These are phyloP conservation scores for Scyliorhinus canicula DNA, from an alignment of 2,797 vertebrate species.

Conservation along the genomic window DNA sequence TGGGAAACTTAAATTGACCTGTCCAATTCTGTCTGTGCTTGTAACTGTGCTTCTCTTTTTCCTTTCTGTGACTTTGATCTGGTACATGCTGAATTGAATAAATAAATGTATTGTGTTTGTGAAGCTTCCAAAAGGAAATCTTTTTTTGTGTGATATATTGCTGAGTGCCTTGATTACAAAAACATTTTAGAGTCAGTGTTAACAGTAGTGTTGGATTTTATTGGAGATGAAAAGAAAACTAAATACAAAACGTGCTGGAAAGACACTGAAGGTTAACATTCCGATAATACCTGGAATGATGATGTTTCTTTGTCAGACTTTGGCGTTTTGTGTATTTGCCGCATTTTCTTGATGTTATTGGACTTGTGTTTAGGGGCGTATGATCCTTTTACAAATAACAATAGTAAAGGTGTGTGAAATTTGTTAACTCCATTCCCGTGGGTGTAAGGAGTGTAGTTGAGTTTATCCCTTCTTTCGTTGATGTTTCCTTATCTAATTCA, in stretches of 20 bases:
- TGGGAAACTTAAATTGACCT: not conserved
- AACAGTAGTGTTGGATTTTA: not conserved
- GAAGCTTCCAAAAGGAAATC: not conserved
- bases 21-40: not conserved
- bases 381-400: not conserved
- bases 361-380: not conserved
- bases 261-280: not conserved
- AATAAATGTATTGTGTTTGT: not conserved
- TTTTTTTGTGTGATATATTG: not conserved
- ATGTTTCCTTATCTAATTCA: not conserved
- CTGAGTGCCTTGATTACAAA: not conserved
- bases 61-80: not conserved
- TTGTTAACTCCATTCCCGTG: not conserved
- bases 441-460: not conserved
- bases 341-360: not conserved
- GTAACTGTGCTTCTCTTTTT: not conserved
- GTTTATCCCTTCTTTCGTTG: not conserved
- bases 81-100: not conserved
- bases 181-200: not conserved
- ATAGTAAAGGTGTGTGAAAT: not conserved
- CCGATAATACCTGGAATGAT: not conserved
- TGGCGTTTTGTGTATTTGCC: not conserved
- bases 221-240: not conserved
- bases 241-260: not conserved
- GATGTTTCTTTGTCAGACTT: not conserved